These are phyloP conservation scores for Cephus rjabovi DNA, from an alignment of 2,888 invertebrate species.

Conservation along the genomic window DNA sequence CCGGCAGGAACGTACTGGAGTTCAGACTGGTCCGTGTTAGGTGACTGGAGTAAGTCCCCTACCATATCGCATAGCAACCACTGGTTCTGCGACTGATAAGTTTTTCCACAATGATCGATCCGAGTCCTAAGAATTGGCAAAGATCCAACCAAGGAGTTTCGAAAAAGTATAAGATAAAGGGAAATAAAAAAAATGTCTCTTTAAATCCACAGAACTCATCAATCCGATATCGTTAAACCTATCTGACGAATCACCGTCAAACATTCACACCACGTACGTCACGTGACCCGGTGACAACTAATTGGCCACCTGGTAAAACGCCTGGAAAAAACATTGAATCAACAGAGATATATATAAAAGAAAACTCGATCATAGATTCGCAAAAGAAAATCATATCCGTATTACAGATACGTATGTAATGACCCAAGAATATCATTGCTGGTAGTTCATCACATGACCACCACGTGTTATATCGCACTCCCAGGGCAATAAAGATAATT, in stretches of 20 bases:
- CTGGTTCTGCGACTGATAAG: slow-evolving; percentile 11
- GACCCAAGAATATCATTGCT: slow-evolving; percentile 22
- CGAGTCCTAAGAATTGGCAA: background rate
- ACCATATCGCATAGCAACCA: slow-evolving; percentile 51
- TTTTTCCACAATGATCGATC: slow-evolving; percentile 3
- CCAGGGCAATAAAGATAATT: slow-evolving; percentile 35
- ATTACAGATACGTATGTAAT: background rate
- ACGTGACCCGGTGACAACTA: background rate
- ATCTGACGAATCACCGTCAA: background rate
- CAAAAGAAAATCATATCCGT: background rate
- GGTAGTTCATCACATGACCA: slow-evolving; percentile 24
- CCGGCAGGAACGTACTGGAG: slow-evolving; percentile 50
- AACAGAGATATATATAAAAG: background rate
- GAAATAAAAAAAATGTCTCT: background rate
- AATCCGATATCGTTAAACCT: background rate
- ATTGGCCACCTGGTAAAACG: background rate
- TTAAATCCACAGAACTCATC: background rate
- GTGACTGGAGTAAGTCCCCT: slow-evolving; percentile 44
- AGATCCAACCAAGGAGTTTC: background rate
- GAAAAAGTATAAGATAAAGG: background rate
- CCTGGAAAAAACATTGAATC: background rate
- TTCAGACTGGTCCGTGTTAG: slow-evolving; percentile 46
- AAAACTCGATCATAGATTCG: background rate
- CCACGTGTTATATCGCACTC: slow-evolving; percentile 22
- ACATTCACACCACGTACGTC: background rate